Evolutionary conservation across 2,888 invertebrate species (phyloP).

Genomic region (Falcaria lacertinaria): DNA sequence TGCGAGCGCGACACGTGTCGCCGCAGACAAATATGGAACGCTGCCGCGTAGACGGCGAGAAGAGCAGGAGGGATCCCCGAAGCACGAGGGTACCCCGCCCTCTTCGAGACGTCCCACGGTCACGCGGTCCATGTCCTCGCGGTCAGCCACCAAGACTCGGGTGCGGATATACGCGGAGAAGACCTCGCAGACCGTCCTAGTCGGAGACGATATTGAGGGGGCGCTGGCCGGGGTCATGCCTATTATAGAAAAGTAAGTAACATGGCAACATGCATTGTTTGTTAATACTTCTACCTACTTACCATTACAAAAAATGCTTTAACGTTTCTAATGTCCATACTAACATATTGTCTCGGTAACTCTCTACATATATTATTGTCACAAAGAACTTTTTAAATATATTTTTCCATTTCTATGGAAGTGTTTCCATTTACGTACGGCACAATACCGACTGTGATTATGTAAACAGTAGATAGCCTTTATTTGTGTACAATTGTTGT

Average conservation of each 20-base stretch:
- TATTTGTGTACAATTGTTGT: not conserved
- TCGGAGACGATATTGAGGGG: conserved; percentile 85
- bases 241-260: conserved; percentile 62
- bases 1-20: conserved; percentile 56
- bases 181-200: conserved; percentile 86
- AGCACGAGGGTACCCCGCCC: conserved; percentile 58
- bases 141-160: conserved; percentile 57
- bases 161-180: conserved; percentile 90
- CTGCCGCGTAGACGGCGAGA: conserved; percentile 86
- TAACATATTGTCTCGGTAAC: not conserved
- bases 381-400: not conserved
- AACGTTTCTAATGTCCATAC: not conserved
- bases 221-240: conserved; percentile 82
- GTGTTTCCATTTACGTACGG: not conserved
- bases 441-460: not conserved
- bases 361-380: not conserved
- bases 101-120: conserved; percentile 60
- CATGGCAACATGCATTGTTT: not conserved
- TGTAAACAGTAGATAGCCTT: not conserved
- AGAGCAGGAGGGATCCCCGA: conserved; percentile 67
- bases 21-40: conserved; percentile 88
- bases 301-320: not conserved
- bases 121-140: conserved; percentile 59
- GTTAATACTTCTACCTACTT: conserved; percentile 3
- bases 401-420: not conserved